Evolutionary conservation across 2,113 vertebrate species (phyloP).

Genomic region (Geococcyx californianus): DNA sequence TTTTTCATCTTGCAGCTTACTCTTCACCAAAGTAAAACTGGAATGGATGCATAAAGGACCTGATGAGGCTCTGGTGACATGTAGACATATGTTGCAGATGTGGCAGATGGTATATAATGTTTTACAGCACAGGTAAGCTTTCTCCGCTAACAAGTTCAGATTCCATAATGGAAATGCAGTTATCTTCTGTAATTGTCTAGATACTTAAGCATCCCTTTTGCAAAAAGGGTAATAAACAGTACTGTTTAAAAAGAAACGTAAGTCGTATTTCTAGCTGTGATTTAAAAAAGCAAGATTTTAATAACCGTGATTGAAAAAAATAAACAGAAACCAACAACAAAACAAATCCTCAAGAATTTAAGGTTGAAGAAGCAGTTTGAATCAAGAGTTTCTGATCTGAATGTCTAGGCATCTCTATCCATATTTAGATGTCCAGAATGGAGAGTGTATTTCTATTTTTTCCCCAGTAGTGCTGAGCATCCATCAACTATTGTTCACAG

Average conservation of each 20-base stretch:
- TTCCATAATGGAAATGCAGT: neutral
- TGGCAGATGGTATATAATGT: conserved; percentile 88
- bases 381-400: neutral
- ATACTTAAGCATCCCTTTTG: neutral
- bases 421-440: neutral
- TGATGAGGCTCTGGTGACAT: conserved; percentile 88
- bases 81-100: conserved; percentile 88
- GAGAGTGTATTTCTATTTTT: neutral
- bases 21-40: conserved; percentile 95
- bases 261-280: neutral
- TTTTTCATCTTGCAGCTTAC: conserved; percentile 78
- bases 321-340: neutral
- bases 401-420: neutral
- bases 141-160: neutral
- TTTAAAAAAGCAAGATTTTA: neutral
- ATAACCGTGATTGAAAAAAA: neutral
- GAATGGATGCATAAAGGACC: conserved; percentile 87
- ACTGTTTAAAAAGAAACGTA: neutral
- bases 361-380: neutral
- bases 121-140: conserved; percentile 85
- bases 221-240: neutral
- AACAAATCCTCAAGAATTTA: neutral
- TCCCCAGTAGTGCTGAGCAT: neutral
- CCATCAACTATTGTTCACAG: neutral
- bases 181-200: neutral